Evolutionary conservation across 2,888 invertebrate species (phyloP).

Genomic region (Chalcosyrphus nemorum): DNA sequence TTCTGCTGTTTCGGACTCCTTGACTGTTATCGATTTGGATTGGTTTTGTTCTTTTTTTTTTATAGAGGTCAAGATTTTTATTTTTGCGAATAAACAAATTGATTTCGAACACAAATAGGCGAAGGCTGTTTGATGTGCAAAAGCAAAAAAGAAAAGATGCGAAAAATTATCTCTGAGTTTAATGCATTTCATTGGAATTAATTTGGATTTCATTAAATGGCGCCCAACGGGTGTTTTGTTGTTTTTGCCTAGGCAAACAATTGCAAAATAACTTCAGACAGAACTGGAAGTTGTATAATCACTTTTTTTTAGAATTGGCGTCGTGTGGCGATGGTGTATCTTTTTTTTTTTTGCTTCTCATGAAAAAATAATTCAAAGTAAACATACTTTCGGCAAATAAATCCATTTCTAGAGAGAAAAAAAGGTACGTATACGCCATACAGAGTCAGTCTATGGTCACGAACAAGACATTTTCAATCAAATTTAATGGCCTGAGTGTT

Average conservation of each 20-base stretch:
- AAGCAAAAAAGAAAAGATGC: background rate
- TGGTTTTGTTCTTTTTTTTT: background rate
- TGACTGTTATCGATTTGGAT: conserved; percentile 30
- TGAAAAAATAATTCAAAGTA: background rate
- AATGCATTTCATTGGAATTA: conserved; percentile 21
- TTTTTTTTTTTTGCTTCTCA: background rate
- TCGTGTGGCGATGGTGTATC: background rate
- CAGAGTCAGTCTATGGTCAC: background rate
- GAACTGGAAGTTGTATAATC: background rate
- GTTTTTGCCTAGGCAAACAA: background rate
- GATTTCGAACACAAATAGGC: conserved; percentile 9
- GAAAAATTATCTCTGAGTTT: background rate
- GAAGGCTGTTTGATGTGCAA: conserved; percentile 2
- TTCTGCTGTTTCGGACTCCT: background rate
- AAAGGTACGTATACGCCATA: conserved; percentile 18
- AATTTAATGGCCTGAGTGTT: background rate
- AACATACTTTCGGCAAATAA: background rate
- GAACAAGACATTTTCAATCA: background rate
- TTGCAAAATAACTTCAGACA: conserved; percentile 9
- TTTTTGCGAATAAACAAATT: conserved; percentile 22
- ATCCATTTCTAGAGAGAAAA: background rate
- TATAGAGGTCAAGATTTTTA: conserved; percentile 41
- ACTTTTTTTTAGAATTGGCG: background rate
- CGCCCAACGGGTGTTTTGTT: background rate
- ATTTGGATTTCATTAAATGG: conserved; percentile 30